phyloP scores from a whole-genome alignment of 2,888 invertebrate genomes.

The Synanthedon formicaeformis region DNA sequence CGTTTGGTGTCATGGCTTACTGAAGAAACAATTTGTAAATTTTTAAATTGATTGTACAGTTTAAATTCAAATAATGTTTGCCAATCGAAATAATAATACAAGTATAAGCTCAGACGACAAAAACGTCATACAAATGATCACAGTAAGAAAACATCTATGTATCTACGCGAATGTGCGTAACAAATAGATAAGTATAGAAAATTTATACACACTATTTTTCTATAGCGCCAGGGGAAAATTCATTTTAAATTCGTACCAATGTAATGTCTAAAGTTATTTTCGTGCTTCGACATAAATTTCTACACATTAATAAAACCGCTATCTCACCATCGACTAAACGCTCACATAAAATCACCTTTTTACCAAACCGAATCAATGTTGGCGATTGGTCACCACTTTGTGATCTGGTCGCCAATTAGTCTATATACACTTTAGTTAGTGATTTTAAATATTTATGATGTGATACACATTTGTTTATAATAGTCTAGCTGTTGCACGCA shows the following conservation, averaged over 20 bases:
- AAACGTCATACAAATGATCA: slow-evolving; percentile 53
- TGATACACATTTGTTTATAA: too few relatives aligned
- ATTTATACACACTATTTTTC: slow-evolving; percentile 26
- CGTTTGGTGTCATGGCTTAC: slow-evolving; percentile 11
- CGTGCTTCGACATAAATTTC: too few relatives aligned
- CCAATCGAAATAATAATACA: slow-evolving; percentile 11
- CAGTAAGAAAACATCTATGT: slow-evolving; percentile 54
- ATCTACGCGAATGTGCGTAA: slow-evolving; percentile 67
- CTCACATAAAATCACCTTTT: background rate
- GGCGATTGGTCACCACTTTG: too few relatives aligned
- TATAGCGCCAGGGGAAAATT: slow-evolving; percentile 10
- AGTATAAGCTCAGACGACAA: slow-evolving; percentile 25
- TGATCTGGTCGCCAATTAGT: too few relatives aligned
- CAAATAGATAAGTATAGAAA: slow-evolving; percentile 29
- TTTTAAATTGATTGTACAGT: slow-evolving; percentile 2
- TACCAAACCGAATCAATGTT: too few relatives aligned
- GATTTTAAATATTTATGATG: too few relatives aligned
- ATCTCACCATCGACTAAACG: background rate
- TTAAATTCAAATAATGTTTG: slow-evolving; percentile 1
- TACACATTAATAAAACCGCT: background rate
- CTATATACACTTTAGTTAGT: too few relatives aligned
- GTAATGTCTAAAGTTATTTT: background rate
- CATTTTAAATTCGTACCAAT: slow-evolving; percentile 5
- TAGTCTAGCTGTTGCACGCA: too few relatives aligned
- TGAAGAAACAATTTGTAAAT: background rate